Conservation (phyloP, 1,140 invertebrate species). For the Aricia agestis region DNA sequence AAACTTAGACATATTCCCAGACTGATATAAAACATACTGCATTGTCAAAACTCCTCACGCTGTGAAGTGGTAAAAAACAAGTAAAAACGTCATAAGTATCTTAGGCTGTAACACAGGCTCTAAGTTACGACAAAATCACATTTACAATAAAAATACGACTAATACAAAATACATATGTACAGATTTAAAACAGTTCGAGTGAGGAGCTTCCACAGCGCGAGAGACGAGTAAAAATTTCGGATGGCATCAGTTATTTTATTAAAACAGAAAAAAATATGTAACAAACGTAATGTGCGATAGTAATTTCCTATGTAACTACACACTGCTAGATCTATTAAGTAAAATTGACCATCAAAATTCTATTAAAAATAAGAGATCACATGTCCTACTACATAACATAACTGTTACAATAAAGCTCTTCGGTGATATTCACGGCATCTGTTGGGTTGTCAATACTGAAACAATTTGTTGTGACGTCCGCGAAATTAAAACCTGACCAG, state of each 20-base stretch:
- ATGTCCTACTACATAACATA: conserved; percentile 65
- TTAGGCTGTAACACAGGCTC: conserved; percentile 14
- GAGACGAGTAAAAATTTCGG: conserved; percentile 36
- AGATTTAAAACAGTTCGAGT: conserved; percentile 40
- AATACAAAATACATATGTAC: conserved; percentile 60
- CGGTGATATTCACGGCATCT: conserved; percentile 49
- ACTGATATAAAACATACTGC: conserved; percentile 40
- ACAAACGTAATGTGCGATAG: conserved; percentile 55
- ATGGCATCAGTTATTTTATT: conserved; percentile 43
- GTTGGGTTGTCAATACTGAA: conserved; percentile 50
- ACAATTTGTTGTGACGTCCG: conserved; percentile 5
- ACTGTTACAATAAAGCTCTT: conserved; percentile 67
- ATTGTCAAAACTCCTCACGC: conserved; percentile 43
- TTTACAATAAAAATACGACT: conserved; percentile 44
- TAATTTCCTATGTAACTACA: conserved; percentile 52
- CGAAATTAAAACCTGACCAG: neutral
- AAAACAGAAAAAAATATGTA: conserved; percentile 42
- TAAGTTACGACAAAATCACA: conserved; percentile 29
- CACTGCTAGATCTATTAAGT: conserved; percentile 69
- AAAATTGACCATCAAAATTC: conserved; percentile 74
- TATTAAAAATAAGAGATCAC: conserved; percentile 75
- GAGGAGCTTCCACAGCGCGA: conserved; percentile 43
- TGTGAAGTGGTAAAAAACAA: conserved; percentile 19
- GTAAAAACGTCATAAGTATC: conserved; percentile 11
- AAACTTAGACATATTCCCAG: conserved; percentile 46